Percentiles rank a stretch among this genome's conserved stretches.
Conservation (phyloP, 2,113 vertebrate genomes). For the Calyptomena viridis region DNA sequence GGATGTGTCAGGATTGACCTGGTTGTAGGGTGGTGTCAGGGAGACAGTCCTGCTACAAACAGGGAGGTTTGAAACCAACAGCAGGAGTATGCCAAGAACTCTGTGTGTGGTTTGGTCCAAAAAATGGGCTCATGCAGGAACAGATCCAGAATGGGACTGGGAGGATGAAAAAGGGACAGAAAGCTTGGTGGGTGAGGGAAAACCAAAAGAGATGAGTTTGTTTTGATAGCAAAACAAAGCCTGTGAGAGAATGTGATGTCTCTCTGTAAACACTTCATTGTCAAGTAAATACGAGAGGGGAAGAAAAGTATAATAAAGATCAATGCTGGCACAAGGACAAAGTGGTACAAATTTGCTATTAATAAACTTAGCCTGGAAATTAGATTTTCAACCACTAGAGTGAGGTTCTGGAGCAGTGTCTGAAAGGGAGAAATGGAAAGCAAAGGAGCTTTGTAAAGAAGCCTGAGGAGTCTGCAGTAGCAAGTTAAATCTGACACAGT, state of each 20-base stretch:
- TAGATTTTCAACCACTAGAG: neutral
- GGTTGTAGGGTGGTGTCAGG: neutral
- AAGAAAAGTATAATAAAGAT: slow-evolving; percentile 4
- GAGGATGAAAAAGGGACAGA: neutral
- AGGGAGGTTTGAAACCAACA: neutral
- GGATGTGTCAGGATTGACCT: neutral
- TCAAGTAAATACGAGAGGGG: neutral
- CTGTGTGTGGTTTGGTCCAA: neutral
- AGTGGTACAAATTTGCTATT: slow-evolving; percentile 39
- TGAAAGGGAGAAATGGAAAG: neutral
- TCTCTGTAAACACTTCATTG: neutral
- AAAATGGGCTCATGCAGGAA: neutral
- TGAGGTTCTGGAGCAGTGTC: neutral
- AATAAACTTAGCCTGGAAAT: slow-evolving; percentile 35
- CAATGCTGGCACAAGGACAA: neutral
- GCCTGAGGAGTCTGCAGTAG: neutral
- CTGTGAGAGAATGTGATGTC: neutral
- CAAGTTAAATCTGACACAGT: neutral
- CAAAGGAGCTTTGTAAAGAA: neutral
- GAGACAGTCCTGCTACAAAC: neutral
- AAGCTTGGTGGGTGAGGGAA: neutral
- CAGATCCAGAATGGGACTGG: neutral
- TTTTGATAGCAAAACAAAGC: neutral
- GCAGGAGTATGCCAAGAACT: neutral
- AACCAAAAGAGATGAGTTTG: neutral